Base-by-base conservation (phyloP, 2,797 vertebrate genomes). In the Mycteria americana region DNA sequence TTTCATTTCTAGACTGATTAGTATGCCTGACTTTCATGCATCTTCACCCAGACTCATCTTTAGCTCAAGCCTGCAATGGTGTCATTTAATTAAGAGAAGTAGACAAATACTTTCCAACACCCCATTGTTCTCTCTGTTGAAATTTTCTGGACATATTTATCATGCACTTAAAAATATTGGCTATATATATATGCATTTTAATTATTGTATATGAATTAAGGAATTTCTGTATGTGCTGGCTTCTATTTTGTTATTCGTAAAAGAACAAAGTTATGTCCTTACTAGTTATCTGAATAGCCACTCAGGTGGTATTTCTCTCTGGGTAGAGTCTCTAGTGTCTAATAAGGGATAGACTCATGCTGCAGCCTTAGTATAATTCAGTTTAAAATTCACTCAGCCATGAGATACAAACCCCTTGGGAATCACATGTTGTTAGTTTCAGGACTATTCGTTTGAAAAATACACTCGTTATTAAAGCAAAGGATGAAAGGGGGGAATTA, bases 401-500 rank as follows among this genome's bases (percentile, higher is more conserved):
- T 9, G 39, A 85, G 56, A 31, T 8, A 65, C 21, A 59, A 72
- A 46, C 4, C 45, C 22, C 7, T n/a, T n/a, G 45, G 63, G 50
- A 72, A 41, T 27, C 7, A 28, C 0, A 0, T 41, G 10, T 1
- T 53, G 8, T 35, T 72, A 33, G 13, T 54, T 76, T 43, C 14
- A 43, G 45, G 17, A 33, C 8, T 39, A 11, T 19, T 74, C 41
- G 6, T 41, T 69, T 64, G 46, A 60, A 72, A 56, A 35, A 13
- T 15, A 7, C 7, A 0, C 7, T 19, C 19, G 7, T 39, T 77
- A 30, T 69, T 81, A 37, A 63, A 85, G n/a, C 14, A 59, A 54
- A 67, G 13, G 11, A 11, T 68, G 43, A 68, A 63, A 33, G 10
- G 3, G 12, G 3, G 10, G 9, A 3, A 8, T 9, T 48, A 57